Conservation (phyloP, 2,888 invertebrate species). For the Amphipoea lucens region DNA sequence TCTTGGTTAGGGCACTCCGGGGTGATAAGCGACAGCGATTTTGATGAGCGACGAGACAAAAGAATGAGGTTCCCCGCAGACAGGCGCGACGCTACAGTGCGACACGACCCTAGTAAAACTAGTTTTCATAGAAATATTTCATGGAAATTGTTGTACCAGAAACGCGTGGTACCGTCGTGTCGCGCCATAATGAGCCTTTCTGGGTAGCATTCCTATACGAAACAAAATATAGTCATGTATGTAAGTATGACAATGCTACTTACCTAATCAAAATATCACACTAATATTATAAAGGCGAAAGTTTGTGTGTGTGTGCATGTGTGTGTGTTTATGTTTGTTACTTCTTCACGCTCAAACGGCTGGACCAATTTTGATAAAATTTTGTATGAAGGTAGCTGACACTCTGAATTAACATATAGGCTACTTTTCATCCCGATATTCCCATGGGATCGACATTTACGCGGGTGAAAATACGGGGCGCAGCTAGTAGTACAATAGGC, state of each 20-base stretch:
- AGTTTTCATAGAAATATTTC: background rate
- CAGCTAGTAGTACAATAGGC: background rate
- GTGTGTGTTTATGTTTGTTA: no score
- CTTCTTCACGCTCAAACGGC: no score
- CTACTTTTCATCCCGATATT: no score
- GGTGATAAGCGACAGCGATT: conserved; percentile 32
- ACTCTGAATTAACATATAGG: no score
- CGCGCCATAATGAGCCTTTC: background rate
- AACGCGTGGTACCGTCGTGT: background rate
- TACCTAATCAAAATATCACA: no score
- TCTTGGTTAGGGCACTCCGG: background rate
- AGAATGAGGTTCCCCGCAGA: background rate
- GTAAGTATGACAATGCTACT: background rate
- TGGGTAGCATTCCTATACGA: background rate
- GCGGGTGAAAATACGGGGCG: no score
- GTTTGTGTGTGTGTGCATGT: no score
- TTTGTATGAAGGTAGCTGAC: no score
- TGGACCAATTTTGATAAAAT: no score
- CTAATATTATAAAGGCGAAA: no score
- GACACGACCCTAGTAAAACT: background rate
- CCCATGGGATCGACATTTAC: no score
- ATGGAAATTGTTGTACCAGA: background rate
- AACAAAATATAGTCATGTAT: background rate
- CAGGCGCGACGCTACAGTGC: background rate
- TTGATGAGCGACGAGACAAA: background rate